Percentiles rank a stretch among this genome's conserved stretches.
Conservation (phyloP, 2,797 vertebrate species). For the Tarsius wallacei region DNA sequence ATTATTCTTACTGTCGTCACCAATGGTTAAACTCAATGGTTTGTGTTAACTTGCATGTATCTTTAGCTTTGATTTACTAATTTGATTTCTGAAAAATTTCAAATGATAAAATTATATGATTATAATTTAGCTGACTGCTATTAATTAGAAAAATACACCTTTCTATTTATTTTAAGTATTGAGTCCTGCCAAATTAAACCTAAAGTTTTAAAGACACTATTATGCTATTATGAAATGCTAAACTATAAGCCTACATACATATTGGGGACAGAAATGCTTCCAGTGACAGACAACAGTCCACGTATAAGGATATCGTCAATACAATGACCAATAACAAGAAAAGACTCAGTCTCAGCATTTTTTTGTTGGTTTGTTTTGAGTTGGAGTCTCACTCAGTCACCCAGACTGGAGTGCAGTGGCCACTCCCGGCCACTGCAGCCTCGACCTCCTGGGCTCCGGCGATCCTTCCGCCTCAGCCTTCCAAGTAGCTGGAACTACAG, state of each 20-base stretch:
- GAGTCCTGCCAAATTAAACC: neutral
- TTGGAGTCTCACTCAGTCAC: no score
- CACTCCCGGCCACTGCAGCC: no score
- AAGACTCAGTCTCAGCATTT: no score
- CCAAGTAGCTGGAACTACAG: no score
- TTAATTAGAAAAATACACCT: neutral
- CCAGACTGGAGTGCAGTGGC: no score
- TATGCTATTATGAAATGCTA: neutral
- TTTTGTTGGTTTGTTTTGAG: no score
- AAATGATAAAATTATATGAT: neutral
- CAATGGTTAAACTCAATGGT: neutral
- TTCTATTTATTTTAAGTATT: neutral
- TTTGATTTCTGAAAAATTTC: neutral
- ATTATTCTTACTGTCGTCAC: neutral
- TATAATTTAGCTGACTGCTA: neutral
- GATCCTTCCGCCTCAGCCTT: no score
- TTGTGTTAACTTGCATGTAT: neutral
- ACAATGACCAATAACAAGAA: neutral
- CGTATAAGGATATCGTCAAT: neutral
- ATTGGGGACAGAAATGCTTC: neutral
- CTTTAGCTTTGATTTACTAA: constrained; percentile 31
- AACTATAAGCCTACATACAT: neutral
- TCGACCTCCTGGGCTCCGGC: no score
- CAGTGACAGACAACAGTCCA: neutral
- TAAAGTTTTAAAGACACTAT: neutral